These are phyloP conservation scores for Platysternon megacephalum DNA, from an alignment of 2,113 vertebrate species.

Conservation along the genomic window DNA sequence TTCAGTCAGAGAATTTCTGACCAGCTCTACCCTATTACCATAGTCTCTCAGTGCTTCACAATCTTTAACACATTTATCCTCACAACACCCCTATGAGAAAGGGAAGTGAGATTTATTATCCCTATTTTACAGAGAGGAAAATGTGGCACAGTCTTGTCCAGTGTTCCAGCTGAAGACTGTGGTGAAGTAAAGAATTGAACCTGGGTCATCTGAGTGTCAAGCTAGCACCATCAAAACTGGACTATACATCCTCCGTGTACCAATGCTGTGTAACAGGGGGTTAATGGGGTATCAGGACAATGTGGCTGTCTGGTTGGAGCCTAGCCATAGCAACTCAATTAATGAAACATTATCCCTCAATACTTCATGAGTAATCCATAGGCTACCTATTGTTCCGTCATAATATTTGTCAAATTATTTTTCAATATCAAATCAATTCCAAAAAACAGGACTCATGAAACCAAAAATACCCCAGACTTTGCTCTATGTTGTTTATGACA, in stretches of 20 bases:
- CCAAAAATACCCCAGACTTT: not conserved
- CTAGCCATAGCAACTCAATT: not conserved
- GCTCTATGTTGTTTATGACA: not conserved
- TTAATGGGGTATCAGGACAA: not conserved
- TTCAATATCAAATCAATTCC: not conserved
- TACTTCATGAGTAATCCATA: not conserved
- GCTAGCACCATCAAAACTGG: not conserved
- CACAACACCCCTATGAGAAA: too few species aligned
- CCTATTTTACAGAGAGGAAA: too few species aligned
- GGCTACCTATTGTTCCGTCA: not conserved
- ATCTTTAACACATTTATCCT: not conserved
- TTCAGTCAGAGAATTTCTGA: not conserved
- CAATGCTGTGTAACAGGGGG: not conserved
- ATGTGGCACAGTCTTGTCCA: too few species aligned
- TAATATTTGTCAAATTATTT: not conserved
- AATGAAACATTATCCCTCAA: not conserved
- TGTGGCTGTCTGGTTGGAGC: not conserved
- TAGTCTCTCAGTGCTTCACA: not conserved
- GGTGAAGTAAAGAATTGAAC: too few species aligned
- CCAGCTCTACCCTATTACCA: not conserved
- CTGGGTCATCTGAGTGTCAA: not conserved
- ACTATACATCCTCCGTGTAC: not conserved
- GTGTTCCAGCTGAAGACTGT: too few species aligned
- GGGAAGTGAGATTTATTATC: too few species aligned
- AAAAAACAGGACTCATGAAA: fast-evolving